phyloP scores from a whole-genome alignment of 2,113 vertebrate species.

The Cheirogaleus medius region DNA sequence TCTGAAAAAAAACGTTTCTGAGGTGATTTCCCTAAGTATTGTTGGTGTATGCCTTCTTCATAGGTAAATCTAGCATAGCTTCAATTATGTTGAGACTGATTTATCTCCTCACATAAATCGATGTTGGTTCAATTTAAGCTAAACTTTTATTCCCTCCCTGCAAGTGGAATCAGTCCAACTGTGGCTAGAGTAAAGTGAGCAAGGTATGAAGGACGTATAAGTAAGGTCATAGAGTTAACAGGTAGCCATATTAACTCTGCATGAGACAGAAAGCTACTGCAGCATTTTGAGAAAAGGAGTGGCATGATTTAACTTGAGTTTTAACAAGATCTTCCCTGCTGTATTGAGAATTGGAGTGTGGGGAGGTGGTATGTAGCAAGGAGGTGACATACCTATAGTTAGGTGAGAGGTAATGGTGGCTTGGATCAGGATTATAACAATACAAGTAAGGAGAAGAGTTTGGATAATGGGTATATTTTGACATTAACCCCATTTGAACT shows the following conservation, averaged over 20 bases:
- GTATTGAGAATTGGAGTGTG: neutral
- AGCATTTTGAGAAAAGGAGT: neutral
- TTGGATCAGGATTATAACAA: neutral
- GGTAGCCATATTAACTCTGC: neutral
- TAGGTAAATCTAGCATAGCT: neutral
- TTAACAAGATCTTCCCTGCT: too few relatives aligned
- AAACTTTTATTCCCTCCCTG: neutral
- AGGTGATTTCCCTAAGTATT: neutral
- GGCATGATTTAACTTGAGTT: neutral
- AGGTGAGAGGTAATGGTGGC: neutral
- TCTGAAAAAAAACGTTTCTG: neutral
- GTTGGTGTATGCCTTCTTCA: neutral
- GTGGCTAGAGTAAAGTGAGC: neutral
- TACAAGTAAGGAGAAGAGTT: neutral
- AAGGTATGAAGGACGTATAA: neutral
- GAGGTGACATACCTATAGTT: neutral
- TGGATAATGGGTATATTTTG: neutral
- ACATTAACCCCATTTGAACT: neutral
- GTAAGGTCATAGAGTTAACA: neutral
- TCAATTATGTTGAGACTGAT: neutral
- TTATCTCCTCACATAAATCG: neutral
- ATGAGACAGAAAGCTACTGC: neutral
- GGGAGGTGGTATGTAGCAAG: neutral
- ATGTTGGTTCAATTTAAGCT: neutral
- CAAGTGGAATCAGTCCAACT: neutral